Evolutionary conservation across 2,888 invertebrate genomes (phyloP).

Genomic region (Drosophila bunnanda): DNA sequence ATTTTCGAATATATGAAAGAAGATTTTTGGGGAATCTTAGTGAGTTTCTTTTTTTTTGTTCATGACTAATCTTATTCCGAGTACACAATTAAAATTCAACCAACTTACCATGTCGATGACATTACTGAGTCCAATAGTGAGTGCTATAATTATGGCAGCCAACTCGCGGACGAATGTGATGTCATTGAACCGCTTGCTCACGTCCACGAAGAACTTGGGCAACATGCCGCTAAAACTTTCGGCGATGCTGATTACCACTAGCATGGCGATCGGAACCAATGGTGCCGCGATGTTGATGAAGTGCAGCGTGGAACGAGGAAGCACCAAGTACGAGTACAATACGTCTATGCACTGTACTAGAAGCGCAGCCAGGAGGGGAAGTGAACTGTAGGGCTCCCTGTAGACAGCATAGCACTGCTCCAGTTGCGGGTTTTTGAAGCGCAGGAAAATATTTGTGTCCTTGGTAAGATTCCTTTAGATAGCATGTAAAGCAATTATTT

Average conservation of each 20-base stretch:
- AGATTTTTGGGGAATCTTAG: not conserved
- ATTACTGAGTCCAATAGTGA: slow-evolving; percentile 87
- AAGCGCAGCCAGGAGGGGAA: slow-evolving; percentile 88
- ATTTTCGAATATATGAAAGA: not conserved
- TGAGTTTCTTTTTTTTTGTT: not conserved
- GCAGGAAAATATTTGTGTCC: slow-evolving; percentile 88
- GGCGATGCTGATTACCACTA: slow-evolving; percentile 84
- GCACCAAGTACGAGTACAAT: slow-evolving; percentile 86
- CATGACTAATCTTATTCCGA: not conserved
- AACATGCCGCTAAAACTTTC: slow-evolving; percentile 84
- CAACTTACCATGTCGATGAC: slow-evolving; percentile 87
- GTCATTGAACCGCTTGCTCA: slow-evolving; percentile 87
- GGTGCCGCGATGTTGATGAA: slow-evolving; percentile 82
- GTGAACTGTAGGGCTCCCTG: slow-evolving; percentile 88
- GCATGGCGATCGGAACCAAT: slow-evolving; percentile 80
- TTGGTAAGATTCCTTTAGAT: slow-evolving; percentile 86
- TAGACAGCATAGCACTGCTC: slow-evolving; percentile 89
- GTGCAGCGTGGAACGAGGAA: slow-evolving; percentile 85
- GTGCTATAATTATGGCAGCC: slow-evolving; percentile 86
- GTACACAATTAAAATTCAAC: slow-evolving; percentile 14
- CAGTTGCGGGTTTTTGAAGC: slow-evolving; percentile 88
- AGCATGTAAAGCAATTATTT: not conserved
- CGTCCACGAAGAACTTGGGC: slow-evolving; percentile 85
- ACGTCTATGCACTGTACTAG: slow-evolving; percentile 87
- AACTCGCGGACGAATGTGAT: slow-evolving; percentile 86